Evolutionary conservation across 2,113 vertebrate species (phyloP), one percentile per base, ranked within the genome.

Genomic region (Cheilinus undulatus): DNA sequence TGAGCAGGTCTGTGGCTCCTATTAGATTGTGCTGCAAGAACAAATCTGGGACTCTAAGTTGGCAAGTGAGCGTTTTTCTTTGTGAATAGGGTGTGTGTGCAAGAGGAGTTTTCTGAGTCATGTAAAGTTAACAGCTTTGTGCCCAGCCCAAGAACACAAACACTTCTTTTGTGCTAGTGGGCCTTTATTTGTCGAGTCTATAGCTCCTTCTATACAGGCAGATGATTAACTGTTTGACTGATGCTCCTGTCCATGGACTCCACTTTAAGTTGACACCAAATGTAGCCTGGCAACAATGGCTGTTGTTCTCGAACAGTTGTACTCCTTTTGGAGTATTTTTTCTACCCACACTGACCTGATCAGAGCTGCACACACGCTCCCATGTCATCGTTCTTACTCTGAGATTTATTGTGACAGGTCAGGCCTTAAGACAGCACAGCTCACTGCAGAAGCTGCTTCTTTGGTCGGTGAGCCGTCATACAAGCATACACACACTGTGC

Each of bases 11-110:
- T 61, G 63, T 67, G 32, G 49, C 52, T 68, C 60, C 40, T 43
- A 50, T 73, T 78, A 76, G 83, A 78, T 76, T 72, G 71, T 62
- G 48, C 54, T 75, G 61, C 22, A 51, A 82, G 78, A 75, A 76
- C 43, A 72, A 48, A 65, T 74, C 52, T 60, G 34, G 40, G 51
- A 73, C 22, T 23, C 20, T 43, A 9, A 73, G 34, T 56, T n/a
- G 22, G 12, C 54, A 51, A 51, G 27, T 66, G 17, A 26, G 17
- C 13, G 17, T 28, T 36, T 32, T 53, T 52, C 22, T 63, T 45
- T 42, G 23, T 56, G 4, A 59, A 26, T 17, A 42, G 45, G 26
- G 34, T 59, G 19, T 48, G 22, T 65, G 57, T 46, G 14, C 22
- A 19, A 40, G 10, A 30, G 43, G 45, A 46, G 46, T 76, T 84